phyloP scores from a whole-genome alignment of 2,888 invertebrate species.

The Zaprionus obscuricornis region DNA sequence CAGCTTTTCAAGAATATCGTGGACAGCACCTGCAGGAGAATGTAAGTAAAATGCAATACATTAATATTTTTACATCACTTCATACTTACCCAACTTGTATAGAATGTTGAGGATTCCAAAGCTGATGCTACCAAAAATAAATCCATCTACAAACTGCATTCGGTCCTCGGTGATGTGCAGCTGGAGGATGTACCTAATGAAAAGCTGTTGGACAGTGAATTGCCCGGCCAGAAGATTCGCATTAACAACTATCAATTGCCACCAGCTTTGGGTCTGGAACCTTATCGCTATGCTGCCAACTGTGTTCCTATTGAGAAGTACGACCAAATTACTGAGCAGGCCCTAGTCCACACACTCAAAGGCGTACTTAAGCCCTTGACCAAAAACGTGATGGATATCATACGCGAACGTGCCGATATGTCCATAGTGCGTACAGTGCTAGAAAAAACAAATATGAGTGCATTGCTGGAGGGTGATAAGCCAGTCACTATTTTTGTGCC shows the following conservation, averaged over 20 bases:
- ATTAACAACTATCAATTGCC: conserved; percentile 81
- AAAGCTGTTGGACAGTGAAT: conserved; percentile 83
- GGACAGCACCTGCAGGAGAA: conserved; percentile 84
- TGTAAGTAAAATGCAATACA: conserved; percentile 79
- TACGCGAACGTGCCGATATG: conserved; percentile 86
- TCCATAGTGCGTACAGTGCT: conserved; percentile 85
- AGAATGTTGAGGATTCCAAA: conserved; percentile 85
- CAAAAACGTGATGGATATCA: conserved; percentile 85
- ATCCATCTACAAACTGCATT: conserved; percentile 85
- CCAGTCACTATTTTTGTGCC: conserved; percentile 88
- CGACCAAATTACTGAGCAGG: conserved; percentile 87
- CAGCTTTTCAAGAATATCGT: conserved; percentile 85
- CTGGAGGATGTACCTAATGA: conserved; percentile 86
- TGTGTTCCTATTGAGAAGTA: conserved; percentile 86
- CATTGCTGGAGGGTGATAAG: conserved; percentile 84
- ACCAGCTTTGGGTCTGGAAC: conserved; percentile 68
- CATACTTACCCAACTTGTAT: neutral
- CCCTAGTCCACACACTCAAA: conserved; percentile 87
- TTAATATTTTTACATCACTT: neutral
- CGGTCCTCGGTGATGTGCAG: conserved; percentile 85
- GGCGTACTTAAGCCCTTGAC: conserved; percentile 86
- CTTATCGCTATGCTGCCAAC: conserved; percentile 86
- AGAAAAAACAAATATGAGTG: conserved; percentile 85
- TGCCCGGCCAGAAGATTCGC: conserved; percentile 81
- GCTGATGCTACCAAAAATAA: conserved; percentile 82